Evolutionary conservation across 2,797 vertebrate genomes (phyloP).

Genomic region (Premnoplex brunnescens): DNA sequence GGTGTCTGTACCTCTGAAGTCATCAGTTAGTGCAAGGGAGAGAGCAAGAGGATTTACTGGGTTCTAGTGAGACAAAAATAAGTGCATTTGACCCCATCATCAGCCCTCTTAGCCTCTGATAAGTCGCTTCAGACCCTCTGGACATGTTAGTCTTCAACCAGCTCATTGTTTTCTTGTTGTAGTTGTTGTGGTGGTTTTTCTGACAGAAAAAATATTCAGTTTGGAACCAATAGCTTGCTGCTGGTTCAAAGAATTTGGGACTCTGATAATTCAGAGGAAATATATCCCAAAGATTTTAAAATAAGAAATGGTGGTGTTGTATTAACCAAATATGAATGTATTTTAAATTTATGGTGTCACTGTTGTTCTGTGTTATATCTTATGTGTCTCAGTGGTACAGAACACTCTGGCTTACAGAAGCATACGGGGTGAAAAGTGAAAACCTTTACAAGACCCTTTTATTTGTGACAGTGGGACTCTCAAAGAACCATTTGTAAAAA

Average conservation of each 20-base stretch:
- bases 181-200: not conserved
- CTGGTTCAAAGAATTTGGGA: not conserved
- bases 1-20: not conserved
- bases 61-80: not conserved
- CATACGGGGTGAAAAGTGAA: not conserved
- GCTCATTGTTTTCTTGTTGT: not conserved
- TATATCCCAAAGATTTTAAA: not conserved
- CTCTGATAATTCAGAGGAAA: not conserved
- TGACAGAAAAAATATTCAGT: not conserved
- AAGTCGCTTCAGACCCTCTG: not conserved
- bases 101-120: not conserved
- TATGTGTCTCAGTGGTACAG: not conserved
- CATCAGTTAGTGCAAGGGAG: not conserved
- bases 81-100: not conserved
- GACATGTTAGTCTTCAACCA: not conserved
- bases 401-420: not conserved
- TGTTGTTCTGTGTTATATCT: not conserved
- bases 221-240: not conserved
- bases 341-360: not conserved
- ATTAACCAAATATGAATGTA: not conserved
- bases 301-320: not conserved
- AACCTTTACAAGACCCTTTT: not conserved
- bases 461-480: not conserved
- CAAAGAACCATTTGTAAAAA: not conserved
- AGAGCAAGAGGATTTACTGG: not conserved